These are phyloP conservation scores for Watsonalla binaria DNA, from an alignment of 2,888 invertebrate species.

Conservation along the genomic window DNA sequence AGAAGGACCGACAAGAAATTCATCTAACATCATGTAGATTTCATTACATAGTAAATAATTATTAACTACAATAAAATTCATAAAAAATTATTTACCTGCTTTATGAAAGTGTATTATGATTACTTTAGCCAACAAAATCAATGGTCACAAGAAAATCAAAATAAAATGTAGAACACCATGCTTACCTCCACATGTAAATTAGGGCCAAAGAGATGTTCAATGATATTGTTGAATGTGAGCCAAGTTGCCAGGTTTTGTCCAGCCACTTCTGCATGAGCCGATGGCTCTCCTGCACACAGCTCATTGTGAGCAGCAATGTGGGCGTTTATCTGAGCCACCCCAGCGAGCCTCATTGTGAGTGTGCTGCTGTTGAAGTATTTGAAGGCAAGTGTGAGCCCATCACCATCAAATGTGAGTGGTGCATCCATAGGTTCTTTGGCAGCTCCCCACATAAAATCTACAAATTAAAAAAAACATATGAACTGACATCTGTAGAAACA, in stretches of 20 bases:
- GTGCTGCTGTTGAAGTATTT: conserved; percentile 98
- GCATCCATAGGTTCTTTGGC: conserved; percentile 94
- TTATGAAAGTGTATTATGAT: too few species aligned
- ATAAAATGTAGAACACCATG: background rate
- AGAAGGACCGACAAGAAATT: too few species aligned
- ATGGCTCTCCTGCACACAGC: conserved; percentile 91
- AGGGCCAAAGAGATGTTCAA: conserved; percentile 97
- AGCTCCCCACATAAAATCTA: conserved; percentile 97
- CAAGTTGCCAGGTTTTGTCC: conserved; percentile 92
- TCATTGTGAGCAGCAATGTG: conserved; percentile 95
- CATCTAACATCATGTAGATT: too few species aligned
- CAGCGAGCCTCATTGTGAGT: conserved; percentile 94
- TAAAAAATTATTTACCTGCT: too few species aligned
- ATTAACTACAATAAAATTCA: too few species aligned
- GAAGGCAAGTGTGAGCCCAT: conserved; percentile 94
- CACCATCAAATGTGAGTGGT: conserved; percentile 91
- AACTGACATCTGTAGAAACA: background rate
- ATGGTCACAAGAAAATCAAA: too few species aligned
- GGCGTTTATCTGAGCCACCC: conserved; percentile 96
- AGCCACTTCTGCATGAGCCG: conserved; percentile 90
- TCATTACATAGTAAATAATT: too few species aligned
- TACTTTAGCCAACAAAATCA: too few species aligned
- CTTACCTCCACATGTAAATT: conserved; percentile 95
- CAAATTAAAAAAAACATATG: conserved; percentile 6
- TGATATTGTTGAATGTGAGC: conserved; percentile 93